Evolutionary conservation across 1,140 invertebrate species (phyloP).

Genomic region (Mya arenaria): DNA sequence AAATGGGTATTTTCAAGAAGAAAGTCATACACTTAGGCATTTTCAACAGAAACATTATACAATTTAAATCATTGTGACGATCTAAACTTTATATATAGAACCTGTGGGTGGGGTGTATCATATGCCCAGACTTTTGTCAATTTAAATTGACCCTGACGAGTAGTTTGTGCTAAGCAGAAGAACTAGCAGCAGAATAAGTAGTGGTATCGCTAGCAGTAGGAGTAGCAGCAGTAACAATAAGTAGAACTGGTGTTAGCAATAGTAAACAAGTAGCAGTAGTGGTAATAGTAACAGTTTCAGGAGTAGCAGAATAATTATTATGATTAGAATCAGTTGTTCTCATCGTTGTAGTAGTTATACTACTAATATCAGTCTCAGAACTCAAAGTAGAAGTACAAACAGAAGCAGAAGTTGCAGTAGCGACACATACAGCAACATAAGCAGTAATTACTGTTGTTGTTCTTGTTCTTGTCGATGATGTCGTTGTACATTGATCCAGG

Average conservation of each 20-base stretch:
- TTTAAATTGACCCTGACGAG: no score
- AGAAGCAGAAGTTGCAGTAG: conserved; percentile 41
- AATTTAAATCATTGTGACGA: no score
- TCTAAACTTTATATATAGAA: no score
- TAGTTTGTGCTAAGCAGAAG: no score
- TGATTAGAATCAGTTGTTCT: conserved; percentile 11
- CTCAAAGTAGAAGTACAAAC: conserved; percentile 13
- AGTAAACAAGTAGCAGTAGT: conserved; percentile 38
- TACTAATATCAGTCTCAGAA: conserved; percentile 11
- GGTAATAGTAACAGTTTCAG: neutral
- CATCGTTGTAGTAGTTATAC: conserved; percentile 46
- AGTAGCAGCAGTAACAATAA: neutral
- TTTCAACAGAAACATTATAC: no score
- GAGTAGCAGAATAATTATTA: conserved; percentile 11
- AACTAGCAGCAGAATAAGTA: no score
- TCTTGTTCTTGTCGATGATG: conserved; percentile 9
- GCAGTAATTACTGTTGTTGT: conserved; percentile 29
- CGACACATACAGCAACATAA: conserved; percentile 15
- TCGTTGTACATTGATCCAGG: neutral
- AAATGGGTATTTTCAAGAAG: no score
- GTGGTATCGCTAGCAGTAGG: conserved; percentile 6
- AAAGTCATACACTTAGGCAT: no score
- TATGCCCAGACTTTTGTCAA: no score
- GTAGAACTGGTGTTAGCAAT: neutral
- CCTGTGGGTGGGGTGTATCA: no score